phyloP scores from a whole-genome alignment of 2,888 invertebrate genomes.

The Steinernema hermaphroditum region DNA sequence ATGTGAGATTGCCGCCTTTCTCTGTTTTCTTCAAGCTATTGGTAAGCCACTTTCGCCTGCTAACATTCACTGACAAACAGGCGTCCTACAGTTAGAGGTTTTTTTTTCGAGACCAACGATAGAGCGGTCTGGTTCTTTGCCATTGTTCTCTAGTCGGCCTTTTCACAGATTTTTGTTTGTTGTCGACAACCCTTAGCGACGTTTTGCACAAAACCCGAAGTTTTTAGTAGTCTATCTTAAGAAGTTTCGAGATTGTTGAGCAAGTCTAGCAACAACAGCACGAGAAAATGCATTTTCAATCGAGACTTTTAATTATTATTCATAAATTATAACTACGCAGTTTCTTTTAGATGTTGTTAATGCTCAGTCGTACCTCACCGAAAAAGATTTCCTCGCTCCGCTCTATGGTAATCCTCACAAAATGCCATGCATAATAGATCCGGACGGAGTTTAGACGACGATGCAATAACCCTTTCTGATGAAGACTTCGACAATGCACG shows the following conservation, averaged over 20 bases:
- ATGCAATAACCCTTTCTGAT: slow-evolving; percentile 50
- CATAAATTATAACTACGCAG: no score
- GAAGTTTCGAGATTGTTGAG: no score
- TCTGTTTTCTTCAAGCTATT: background rate
- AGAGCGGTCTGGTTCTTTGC: no score
- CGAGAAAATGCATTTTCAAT: no score
- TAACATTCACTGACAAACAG: background rate
- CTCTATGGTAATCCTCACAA: slow-evolving; percentile 47
- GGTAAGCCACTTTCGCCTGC: background rate
- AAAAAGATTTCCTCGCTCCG: slow-evolving; percentile 51
- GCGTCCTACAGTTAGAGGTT: background rate
- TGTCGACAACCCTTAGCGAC: background rate
- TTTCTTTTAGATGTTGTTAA: background rate
- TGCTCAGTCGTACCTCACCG: slow-evolving; percentile 45
- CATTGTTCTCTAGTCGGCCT: no score
- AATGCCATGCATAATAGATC: background rate
- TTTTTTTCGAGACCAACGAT: background rate
- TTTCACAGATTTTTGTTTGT: background rate
- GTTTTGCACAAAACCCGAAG: background rate
- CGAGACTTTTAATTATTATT: no score
- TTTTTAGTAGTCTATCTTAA: no score
- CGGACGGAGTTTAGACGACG: slow-evolving; percentile 37
- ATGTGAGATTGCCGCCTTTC: slow-evolving; percentile 11
- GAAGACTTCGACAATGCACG: slow-evolving; percentile 60
- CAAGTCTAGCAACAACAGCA: no score